Evolutionary conservation across 2,113 vertebrate genomes (phyloP).

Genomic region (Sylvietta virens): DNA sequence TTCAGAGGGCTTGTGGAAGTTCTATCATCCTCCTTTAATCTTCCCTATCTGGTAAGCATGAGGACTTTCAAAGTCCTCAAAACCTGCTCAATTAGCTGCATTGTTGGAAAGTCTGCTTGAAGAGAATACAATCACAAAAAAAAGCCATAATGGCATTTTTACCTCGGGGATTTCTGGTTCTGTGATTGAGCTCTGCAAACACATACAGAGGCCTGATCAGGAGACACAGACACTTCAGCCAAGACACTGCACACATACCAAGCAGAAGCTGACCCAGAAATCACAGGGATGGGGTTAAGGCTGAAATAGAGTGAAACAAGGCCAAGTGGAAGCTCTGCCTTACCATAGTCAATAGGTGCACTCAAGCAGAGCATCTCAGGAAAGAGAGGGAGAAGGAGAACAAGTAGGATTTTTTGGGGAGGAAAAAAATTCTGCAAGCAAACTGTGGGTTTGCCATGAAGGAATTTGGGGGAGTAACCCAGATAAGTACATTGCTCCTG

Average conservation of each 20-base stretch:
- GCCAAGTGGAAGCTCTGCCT: not conserved
- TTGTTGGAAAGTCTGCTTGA: not conserved
- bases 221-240: not conserved
- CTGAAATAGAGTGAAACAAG: not conserved
- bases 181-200: not conserved
- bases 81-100: not conserved
- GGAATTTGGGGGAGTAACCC: not conserved
- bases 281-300: not conserved
- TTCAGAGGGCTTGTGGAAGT: not conserved
- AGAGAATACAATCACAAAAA: not conserved
- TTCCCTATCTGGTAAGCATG: not conserved
- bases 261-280: slow-evolving; percentile 10
- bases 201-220: not conserved
- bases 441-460: not conserved
- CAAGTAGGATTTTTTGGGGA: not conserved
- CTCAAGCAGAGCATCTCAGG: not conserved
- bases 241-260: not conserved
- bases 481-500: not conserved
- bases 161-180: not conserved
- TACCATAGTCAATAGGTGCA: not conserved
- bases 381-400: not conserved
- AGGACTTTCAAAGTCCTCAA: not conserved
- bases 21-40: not conserved
- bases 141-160: not conserved
- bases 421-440: not conserved